Evolutionary conservation across 2,113 vertebrate genomes (phyloP).

Genomic region (Ammodytes dubius): DNA sequence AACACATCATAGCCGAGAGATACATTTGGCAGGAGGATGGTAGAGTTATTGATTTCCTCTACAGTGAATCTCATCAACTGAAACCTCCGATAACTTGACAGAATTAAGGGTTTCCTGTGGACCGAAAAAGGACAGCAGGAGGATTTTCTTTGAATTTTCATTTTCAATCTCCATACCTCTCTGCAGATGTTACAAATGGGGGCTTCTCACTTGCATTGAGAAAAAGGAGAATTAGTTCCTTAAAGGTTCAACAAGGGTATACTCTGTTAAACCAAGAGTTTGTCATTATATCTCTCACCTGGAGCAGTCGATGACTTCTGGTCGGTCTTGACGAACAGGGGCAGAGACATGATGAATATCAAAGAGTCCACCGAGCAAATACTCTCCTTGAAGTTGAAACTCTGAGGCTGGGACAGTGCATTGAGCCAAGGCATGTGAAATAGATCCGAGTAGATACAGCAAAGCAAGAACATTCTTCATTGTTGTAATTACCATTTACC

Average conservation of each 20-base stretch:
- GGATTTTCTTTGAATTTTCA: background rate
- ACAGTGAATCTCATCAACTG: conserved; percentile 88
- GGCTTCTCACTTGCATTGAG: background rate
- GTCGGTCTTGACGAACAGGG: background rate
- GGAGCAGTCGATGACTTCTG: conserved; percentile 70
- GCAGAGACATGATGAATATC: conserved; percentile 51
- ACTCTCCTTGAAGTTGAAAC: conserved; percentile 77
- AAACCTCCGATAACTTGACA: conserved; percentile 81
- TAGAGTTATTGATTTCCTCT: conserved; percentile 91
- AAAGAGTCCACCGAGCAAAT: conserved; percentile 79
- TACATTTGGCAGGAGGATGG: conserved; percentile 85
- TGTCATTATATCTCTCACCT: conserved; percentile 58
- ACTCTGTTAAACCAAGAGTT: background rate
- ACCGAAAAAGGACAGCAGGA: conserved; percentile 1
- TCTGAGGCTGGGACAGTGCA: conserved; percentile 49
- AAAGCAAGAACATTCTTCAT: conserved; percentile 26
- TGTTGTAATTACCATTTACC: background rate
- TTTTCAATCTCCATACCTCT: background rate
- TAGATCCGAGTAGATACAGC: conserved; percentile 39
- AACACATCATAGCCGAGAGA: conserved; percentile 89
- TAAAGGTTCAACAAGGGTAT: background rate
- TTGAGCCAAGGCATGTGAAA: conserved; percentile 7
- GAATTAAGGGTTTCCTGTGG: conserved; percentile 68
- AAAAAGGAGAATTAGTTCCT: background rate
- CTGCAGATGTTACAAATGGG: background rate